Evolutionary conservation across 2,888 invertebrate genomes (phyloP).

Genomic region (Pterobdella sp.): DNA sequence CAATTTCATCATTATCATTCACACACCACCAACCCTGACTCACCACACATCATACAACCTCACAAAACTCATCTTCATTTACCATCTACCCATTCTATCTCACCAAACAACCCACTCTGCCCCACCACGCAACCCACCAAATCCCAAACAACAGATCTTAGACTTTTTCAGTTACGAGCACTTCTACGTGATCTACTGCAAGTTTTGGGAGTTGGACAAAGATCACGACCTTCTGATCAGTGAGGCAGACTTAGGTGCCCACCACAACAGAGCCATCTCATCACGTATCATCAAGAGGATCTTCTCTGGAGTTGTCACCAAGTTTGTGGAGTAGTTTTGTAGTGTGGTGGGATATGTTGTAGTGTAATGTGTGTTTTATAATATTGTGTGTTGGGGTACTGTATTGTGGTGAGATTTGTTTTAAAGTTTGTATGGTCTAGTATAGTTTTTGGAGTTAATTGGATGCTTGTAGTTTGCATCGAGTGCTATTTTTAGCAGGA

Average conservation of each 20-base stretch:
- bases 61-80: neutral
- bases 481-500: no score
- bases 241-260: conserved; percentile 81
- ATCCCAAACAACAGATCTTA: conserved; percentile 49
- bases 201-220: conserved; percentile 97
- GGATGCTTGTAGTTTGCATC: no score
- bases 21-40: no score
- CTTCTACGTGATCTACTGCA: conserved; percentile 99
- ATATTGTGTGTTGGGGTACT: no score
- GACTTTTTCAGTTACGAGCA: conserved; percentile 88
- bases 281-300: conserved; percentile 91
- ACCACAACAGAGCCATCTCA: conserved; percentile 94
- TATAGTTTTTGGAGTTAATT: no score
- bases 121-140: neutral
- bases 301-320: conserved; percentile 89
- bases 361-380: no score
- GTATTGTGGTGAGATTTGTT: no score
- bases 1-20: no score
- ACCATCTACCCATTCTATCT: neutral
- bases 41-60: no score
- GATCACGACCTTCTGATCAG: conserved; percentile 96
- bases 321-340: no score
- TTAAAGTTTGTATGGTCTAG: no score
- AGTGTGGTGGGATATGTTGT: no score
- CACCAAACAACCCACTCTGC: neutral